phyloP scores from a whole-genome alignment of 2,797 vertebrate species.

The Sebastolobus altivelis region DNA sequence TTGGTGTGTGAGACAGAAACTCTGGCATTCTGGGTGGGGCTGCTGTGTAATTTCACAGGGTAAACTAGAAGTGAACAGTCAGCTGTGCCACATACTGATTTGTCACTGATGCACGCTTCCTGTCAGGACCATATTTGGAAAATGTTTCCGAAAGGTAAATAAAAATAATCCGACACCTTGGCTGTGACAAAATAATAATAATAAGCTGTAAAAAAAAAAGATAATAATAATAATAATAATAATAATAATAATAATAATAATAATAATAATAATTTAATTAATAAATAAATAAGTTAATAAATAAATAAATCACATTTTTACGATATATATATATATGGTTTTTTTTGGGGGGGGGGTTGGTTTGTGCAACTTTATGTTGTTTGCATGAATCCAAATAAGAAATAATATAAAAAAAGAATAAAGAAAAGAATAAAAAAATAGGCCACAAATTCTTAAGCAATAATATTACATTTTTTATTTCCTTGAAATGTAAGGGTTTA shows the following conservation, averaged over 20 bases:
- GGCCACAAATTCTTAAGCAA: not conserved
- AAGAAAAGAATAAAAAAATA: not conserved
- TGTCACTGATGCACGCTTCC: constrained; percentile 31
- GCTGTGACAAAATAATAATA: not conserved
- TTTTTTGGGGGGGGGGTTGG: no score
- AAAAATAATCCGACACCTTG: not conserved
- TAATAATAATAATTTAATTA: no score
- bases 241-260: no score
- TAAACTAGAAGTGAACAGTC: constrained; percentile 26
- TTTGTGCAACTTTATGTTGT: no score
- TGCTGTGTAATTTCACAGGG: constrained; percentile 33
- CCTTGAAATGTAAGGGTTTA: not conserved
- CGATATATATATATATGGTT: no score
- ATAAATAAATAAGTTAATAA: not conserved
- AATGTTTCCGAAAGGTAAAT: constrained; percentile 18
- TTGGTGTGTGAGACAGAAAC: constrained; percentile 33
- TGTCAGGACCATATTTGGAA: constrained; percentile 48
- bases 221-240: no score
- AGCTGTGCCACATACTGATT: constrained; percentile 29
- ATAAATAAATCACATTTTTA: no score
- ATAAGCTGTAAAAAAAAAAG: not conserved
- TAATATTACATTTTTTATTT: not conserved
- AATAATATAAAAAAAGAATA: no score
- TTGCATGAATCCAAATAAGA: no score
- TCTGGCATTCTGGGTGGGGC: constrained; percentile 49